Conservation (phyloP, 2,797 vertebrate species). For the Danio kyathit region DNA sequence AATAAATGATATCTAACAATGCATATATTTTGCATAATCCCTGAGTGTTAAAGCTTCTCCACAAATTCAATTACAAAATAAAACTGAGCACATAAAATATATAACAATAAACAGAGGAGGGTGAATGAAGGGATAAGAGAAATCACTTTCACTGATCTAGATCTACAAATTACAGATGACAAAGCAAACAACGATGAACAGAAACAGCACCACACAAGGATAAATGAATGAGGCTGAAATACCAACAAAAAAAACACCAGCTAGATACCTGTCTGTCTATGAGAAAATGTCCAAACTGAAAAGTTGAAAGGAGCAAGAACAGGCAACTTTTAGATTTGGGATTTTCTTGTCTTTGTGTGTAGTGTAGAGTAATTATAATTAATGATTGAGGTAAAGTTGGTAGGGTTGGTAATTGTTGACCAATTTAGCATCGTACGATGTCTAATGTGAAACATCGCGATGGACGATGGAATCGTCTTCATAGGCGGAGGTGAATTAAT, state of each 20-base stretch:
- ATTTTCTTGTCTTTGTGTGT: neutral
- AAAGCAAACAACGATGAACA: constrained; percentile 18
- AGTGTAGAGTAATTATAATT: no score
- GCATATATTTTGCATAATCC: neutral
- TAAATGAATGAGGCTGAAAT: constrained; percentile 24
- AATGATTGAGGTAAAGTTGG: no score
- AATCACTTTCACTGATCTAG: constrained; percentile 24
- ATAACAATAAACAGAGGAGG: constrained; percentile 3
- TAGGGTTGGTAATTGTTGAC: no score
- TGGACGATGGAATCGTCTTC: no score
- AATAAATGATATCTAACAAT: neutral
- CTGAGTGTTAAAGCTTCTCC: neutral
- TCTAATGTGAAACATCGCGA: no score
- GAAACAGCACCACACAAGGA: constrained; percentile 33
- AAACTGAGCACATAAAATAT: constrained; percentile 2
- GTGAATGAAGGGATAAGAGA: neutral
- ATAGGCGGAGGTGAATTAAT: no score
- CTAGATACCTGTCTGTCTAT: constrained; percentile 70
- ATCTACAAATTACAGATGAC: constrained; percentile 31
- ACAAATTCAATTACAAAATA: neutral
- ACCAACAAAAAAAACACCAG: constrained; percentile 43
- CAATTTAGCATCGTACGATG: no score
- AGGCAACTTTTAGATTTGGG: constrained; percentile 14
- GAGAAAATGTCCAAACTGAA: constrained; percentile 70
- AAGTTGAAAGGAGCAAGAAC: constrained; percentile 64